These are phyloP conservation scores for Nineta flava DNA, from an alignment of 2,888 invertebrate species.

Conservation along the genomic window DNA sequence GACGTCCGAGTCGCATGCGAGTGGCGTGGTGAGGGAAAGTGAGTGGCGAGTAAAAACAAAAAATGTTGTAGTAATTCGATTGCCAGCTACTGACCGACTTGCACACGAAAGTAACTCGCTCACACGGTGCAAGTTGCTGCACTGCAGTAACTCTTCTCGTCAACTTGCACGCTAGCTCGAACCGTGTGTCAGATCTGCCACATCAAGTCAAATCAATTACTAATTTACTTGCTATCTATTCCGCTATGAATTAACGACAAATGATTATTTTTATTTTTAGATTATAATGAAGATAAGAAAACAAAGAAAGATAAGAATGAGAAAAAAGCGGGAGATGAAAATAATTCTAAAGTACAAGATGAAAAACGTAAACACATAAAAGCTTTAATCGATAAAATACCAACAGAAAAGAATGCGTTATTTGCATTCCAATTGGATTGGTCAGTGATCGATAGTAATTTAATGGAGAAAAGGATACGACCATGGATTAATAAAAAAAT, in stretches of 20 bases:
- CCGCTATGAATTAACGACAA: too few species aligned
- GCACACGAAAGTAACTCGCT: too few species aligned
- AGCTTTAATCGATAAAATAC: constrained; percentile 94
- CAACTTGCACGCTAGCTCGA: too few species aligned
- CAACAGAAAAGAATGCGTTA: constrained; percentile 90
- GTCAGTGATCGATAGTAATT: constrained; percentile 51
- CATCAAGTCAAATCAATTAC: too few species aligned
- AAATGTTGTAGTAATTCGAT: too few species aligned
- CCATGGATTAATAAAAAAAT: constrained; percentile 99
- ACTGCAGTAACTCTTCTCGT: too few species aligned
- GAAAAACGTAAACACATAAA: constrained; percentile 95
- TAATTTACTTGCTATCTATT: background rate
- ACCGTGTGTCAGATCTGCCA: too few species aligned
- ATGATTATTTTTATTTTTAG: constrained; percentile 25
- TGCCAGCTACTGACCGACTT: too few species aligned
- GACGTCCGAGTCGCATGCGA: too few species aligned
- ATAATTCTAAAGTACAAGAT: constrained; percentile 59
- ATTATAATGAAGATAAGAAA: constrained; percentile 44
- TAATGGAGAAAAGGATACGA: constrained; percentile 92
- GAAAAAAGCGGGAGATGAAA: constrained; percentile 31
- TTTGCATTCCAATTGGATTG: constrained; percentile 92
- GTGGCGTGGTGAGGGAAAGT: too few species aligned
- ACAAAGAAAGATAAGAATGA: constrained; percentile 28
- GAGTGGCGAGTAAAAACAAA: too few species aligned
- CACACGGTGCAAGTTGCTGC: too few species aligned